phyloP scores from a whole-genome alignment of 2,888 invertebrate species.

The Notodonta dromedarius region DNA sequence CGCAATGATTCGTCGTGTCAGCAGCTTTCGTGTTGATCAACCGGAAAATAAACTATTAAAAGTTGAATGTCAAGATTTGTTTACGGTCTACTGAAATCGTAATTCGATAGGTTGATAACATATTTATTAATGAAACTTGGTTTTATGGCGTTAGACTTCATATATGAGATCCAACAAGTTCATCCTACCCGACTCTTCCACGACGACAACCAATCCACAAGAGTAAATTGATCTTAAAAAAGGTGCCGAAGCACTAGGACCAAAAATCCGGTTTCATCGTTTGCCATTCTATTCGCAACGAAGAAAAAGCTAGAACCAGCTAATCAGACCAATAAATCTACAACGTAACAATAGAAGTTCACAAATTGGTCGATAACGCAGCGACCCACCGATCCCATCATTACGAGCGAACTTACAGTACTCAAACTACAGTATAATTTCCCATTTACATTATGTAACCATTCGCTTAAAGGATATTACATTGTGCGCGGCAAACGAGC shows the following conservation, averaged over 20 bases:
- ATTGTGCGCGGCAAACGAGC: slow-evolving; percentile 25
- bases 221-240: neutral
- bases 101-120: slow-evolving; percentile 33
- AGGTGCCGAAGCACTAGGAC: neutral
- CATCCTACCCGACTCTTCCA: neutral
- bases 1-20: slow-evolving; percentile 32
- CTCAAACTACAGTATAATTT: slow-evolving; percentile 12
- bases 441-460: slow-evolving; percentile 21
- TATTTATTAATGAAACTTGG: slow-evolving; percentile 42
- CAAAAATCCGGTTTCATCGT: neutral
- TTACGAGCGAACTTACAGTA: neutral
- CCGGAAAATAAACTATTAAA: slow-evolving; percentile 69
- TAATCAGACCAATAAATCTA: neutral
- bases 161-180: neutral
- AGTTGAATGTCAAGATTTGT: slow-evolving; percentile 78
- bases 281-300: neutral
- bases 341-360: neutral
- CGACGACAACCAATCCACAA: no score
- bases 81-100: slow-evolving; percentile 42
- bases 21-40: slow-evolving; percentile 69
- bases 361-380: neutral
- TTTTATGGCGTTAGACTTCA: slow-evolving; percentile 34
- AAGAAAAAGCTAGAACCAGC: neutral
- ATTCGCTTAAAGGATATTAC: slow-evolving; percentile 25
- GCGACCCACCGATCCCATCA: neutral